Conservation (phyloP, 2,113 vertebrate species). For the Sphaerodactylus townsendi region DNA sequence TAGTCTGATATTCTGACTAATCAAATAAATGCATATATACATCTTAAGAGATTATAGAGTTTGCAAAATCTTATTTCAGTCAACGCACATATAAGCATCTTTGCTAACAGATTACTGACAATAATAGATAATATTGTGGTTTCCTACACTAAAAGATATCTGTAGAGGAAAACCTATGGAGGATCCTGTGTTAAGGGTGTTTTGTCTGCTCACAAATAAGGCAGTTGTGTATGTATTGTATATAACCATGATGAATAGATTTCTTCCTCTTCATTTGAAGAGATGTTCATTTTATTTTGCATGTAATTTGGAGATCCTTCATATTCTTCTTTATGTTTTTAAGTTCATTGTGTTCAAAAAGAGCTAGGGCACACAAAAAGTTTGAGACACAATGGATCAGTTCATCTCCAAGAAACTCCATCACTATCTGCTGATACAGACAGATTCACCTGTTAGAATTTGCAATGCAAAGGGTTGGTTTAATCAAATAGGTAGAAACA, state of each 20-base stretch:
- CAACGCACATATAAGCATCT: neutral
- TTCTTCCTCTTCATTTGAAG: neutral
- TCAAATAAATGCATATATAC: conserved; percentile 3
- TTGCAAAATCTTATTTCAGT: conserved; percentile 32
- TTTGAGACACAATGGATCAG: neutral
- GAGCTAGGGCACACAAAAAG: neutral
- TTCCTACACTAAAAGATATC: conserved; percentile 51
- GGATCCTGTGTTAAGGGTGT: conserved; percentile 33
- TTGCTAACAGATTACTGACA: conserved; percentile 10
- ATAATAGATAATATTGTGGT: conserved; percentile 20
- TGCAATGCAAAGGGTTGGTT: neutral
- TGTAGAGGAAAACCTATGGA: conserved; percentile 32
- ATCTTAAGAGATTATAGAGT: neutral
- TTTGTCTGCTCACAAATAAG: conserved; percentile 26
- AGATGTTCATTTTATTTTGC: neutral
- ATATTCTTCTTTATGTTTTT: neutral
- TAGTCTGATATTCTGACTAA: neutral
- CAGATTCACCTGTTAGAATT: neutral
- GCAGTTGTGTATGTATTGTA: neutral
- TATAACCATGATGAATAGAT: neutral
- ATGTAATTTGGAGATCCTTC: neutral
- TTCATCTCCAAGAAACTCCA: neutral
- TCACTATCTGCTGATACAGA: neutral
- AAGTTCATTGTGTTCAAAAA: neutral
- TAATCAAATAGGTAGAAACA: neutral